phyloP scores from a whole-genome alignment of 2,113 vertebrate species.

The Salvator merianae region DNA sequence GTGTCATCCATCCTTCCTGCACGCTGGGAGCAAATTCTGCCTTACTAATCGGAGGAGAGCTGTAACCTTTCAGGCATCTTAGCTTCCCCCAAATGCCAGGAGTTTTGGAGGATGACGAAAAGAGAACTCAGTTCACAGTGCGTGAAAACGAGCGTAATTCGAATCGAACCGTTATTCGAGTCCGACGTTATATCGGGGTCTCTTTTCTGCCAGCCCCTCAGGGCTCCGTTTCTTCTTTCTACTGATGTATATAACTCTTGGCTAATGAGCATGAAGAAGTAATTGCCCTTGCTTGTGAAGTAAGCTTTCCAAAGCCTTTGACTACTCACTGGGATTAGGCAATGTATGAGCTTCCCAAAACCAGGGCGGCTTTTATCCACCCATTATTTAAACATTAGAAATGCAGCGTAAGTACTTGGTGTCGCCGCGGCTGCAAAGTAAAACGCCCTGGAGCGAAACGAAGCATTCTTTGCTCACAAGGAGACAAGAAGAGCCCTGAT shows the following conservation, averaged over 20 bases:
- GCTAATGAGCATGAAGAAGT: background rate
- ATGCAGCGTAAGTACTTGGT: no score
- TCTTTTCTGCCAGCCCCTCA: background rate
- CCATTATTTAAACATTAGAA: no score
- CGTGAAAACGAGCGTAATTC: no score
- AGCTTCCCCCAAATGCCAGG: background rate
- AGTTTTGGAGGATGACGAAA: background rate
- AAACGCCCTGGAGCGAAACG: background rate
- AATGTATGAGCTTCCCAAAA: background rate
- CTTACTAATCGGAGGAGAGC: background rate
- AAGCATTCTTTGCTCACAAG: background rate
- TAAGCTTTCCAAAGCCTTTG: background rate
- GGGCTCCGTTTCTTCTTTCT: background rate
- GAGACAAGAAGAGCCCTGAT: background rate
- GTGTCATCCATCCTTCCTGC: no score
- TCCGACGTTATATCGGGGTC: background rate
- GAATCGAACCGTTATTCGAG: background rate
- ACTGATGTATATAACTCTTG: background rate
- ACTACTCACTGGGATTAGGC: background rate
- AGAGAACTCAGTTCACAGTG: background rate
- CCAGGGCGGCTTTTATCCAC: no score
- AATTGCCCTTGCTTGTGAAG: background rate
- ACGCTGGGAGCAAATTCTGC: background rate
- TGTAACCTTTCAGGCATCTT: background rate
- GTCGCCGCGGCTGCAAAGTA: no score